A percentile compares a stretch with the other conserved stretches of the same genome.
These are phyloP conservation scores for Urophycis tenuis DNA, from an alignment of 2,797 vertebrate genomes.

Conservation along the genomic window DNA sequence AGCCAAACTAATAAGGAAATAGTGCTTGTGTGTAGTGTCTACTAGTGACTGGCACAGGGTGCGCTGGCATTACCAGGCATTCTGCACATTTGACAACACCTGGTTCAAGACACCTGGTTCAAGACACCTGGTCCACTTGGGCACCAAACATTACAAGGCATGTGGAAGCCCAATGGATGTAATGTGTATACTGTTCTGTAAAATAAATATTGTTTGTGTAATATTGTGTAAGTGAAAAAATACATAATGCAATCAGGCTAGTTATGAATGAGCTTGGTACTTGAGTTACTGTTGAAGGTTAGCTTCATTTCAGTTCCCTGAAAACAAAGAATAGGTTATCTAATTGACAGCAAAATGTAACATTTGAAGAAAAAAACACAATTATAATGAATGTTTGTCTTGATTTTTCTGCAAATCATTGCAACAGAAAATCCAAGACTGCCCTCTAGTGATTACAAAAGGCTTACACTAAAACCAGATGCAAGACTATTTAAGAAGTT, in stretches of 20 bases:
- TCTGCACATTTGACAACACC: neutral
- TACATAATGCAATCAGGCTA: neutral
- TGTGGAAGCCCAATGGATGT: neutral
- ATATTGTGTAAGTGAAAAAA: constrained; percentile 22
- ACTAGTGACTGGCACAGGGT: constrained; percentile 41
- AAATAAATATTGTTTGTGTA: constrained; percentile 50
- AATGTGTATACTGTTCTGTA: constrained; percentile 8
- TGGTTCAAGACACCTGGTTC: neutral
- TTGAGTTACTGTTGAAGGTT: neutral
- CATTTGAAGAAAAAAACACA: neutral
- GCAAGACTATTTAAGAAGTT: neutral
- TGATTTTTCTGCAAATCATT: constrained; percentile 8
- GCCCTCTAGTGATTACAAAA: constrained; percentile 54
- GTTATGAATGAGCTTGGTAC: neutral
- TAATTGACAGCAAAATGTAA: neutral
- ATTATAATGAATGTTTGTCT: neutral
- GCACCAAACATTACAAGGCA: constrained; percentile 10
- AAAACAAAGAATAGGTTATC: neutral
- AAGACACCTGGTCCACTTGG: neutral
- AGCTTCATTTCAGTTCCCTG: neutral
- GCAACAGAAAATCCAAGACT: constrained; percentile 19
- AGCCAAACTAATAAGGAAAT: constrained; percentile 27
- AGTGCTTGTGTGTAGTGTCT: constrained; percentile 41
- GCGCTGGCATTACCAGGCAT: neutral
- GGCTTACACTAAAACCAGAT: constrained; percentile 8